Percentiles rank a stretch among this genome's conserved stretches.
Conservation (phyloP, 2,888 invertebrate genomes). For the Dastarcus helophoroides region DNA sequence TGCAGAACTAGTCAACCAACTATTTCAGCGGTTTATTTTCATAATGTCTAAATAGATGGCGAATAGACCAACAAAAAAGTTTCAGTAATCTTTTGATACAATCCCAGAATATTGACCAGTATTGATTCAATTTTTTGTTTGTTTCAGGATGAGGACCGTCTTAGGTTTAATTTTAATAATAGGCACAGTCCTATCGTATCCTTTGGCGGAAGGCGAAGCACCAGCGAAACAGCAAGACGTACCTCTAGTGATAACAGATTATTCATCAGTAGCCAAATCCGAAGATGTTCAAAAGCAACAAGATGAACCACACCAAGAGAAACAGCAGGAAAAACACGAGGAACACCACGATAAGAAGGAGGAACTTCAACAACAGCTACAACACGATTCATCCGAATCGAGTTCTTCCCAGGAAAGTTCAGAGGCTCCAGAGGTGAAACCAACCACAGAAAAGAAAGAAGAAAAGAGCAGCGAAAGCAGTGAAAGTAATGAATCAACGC, state of each 20-base stretch:
- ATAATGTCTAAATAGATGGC: no score
- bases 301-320: slow-evolving; percentile 3
- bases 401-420: slow-evolving; percentile 18
- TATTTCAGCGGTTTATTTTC: no score
- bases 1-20: no score
- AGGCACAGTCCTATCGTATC: slow-evolving; percentile 44
- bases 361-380: slow-evolving; percentile 12
- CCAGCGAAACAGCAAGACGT: slow-evolving; percentile 22
- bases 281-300: slow-evolving; percentile 20
- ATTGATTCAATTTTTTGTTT: no score
- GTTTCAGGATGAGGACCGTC: slow-evolving; percentile 53
- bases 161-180: slow-evolving; percentile 47
- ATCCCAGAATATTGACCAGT: no score
- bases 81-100: no score
- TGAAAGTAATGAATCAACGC: slow-evolving; percentile 18
- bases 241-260: slow-evolving; percentile 36
- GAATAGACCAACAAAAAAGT: no score
- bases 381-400: slow-evolving; percentile 21
- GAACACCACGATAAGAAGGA: slow-evolving; percentile 11
- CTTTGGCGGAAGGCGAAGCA: slow-evolving; percentile 43
- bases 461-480: no score
- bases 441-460: slow-evolving; percentile 6
- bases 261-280: slow-evolving; percentile 33
- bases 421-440: slow-evolving; percentile 8
- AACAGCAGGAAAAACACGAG: slow-evolving; percentile 5